Conservation (phyloP, 2,888 invertebrate genomes). For the Ornithoptera alexandrae region DNA sequence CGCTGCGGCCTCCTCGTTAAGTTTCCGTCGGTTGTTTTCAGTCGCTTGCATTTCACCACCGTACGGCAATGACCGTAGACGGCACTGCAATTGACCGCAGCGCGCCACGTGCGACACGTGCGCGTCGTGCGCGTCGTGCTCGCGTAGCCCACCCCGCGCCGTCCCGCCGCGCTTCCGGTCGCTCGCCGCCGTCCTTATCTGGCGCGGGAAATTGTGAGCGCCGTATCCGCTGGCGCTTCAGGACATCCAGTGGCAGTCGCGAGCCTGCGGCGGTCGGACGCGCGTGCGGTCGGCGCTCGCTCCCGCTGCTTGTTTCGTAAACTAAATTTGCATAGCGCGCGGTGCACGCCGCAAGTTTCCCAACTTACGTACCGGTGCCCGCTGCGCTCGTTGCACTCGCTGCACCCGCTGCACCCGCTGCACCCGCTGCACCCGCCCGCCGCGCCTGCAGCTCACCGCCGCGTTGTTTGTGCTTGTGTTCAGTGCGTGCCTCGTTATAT, state of each 20-base stretch:
- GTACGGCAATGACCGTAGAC: slow-evolving; percentile 74
- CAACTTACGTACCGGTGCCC: slow-evolving; percentile 35
- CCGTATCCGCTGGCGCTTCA: slow-evolving; percentile 55
- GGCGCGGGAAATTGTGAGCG: slow-evolving; percentile 66
- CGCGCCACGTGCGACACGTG: too few relatives aligned
- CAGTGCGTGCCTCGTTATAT: slow-evolving; percentile 17
- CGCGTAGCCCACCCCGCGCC: slow-evolving; percentile 52
- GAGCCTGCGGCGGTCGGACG: slow-evolving; percentile 51
- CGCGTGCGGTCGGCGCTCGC: slow-evolving; percentile 41
- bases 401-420: slow-evolving; percentile 7
- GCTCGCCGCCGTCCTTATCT: slow-evolving; percentile 49
- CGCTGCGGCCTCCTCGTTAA: too few relatives aligned
- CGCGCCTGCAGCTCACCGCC: neutral
- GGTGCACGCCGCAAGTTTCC: slow-evolving; percentile 38
- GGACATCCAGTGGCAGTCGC: slow-evolving; percentile 60
- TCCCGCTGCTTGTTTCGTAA: slow-evolving; percentile 41
- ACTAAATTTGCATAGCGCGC: slow-evolving; percentile 41
- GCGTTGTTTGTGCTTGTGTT: slow-evolving; percentile 21
- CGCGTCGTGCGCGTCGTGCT: slow-evolving; percentile 50
- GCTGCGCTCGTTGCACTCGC: slow-evolving; percentile 2
- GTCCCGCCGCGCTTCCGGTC: slow-evolving; percentile 51
- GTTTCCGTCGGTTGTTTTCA: too few relatives aligned
- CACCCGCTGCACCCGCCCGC: slow-evolving; percentile 3
- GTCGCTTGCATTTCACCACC: slow-evolving; percentile 45
- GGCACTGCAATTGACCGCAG: slow-evolving; percentile 68